Evolutionary conservation across 2,888 invertebrate species (phyloP).

Genomic region (Tribolium freemani): DNA sequence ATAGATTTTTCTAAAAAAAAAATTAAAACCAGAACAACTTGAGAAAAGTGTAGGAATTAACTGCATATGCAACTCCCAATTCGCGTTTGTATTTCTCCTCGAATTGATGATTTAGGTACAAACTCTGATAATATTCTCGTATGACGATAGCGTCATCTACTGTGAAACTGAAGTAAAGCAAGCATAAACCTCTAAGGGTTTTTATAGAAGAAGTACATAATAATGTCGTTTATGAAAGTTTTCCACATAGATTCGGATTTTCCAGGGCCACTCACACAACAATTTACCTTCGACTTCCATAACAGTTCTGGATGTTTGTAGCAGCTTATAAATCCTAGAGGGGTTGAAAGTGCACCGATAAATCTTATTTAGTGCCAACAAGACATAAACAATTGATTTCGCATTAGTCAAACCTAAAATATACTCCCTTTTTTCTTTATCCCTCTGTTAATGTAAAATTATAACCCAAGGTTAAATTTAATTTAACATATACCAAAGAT

Average conservation of each 20-base stretch:
- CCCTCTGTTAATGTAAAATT: not conserved
- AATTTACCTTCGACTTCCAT: constrained; percentile 13
- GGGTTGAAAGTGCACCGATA: constrained; percentile 39
- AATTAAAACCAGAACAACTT: not conserved
- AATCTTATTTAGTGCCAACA: constrained; percentile 42
- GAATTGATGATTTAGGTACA: not conserved
- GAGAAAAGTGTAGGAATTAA: not conserved
- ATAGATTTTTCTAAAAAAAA: constrained; percentile 4
- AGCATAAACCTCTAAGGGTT: not conserved
- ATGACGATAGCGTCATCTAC: not conserved
- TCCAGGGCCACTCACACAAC: constrained; percentile 8
- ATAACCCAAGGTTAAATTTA: not conserved
- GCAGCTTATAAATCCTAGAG: constrained; percentile 39
- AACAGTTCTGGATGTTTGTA: constrained; percentile 29
- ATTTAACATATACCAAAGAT: not conserved
- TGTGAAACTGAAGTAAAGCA: not conserved
- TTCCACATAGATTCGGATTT: constrained; percentile 10
- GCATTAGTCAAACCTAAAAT: constrained; percentile 32
- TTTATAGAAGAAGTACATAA: constrained; percentile 4
- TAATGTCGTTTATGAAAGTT: constrained; percentile 25
- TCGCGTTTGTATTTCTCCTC: not conserved
- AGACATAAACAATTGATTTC: constrained; percentile 42
- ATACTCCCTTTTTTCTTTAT: constrained; percentile 8
- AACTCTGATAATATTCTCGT: not conserved
- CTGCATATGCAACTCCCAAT: too few relatives aligned